Evolutionary conservation across 1,140 invertebrate species (phyloP).

Genomic region (Caenorhabditis inopinata): DNA sequence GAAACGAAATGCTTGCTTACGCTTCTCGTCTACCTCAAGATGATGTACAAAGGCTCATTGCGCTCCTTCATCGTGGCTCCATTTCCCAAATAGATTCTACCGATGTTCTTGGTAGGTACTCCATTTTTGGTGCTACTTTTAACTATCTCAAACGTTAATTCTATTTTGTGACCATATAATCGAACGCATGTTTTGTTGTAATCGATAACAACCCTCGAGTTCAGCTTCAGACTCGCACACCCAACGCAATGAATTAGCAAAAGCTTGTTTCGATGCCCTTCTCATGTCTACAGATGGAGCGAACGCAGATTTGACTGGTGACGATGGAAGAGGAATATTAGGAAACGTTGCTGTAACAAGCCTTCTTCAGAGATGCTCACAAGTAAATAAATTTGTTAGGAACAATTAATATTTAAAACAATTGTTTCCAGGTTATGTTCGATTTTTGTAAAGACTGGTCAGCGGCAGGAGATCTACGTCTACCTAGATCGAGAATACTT

Average conservation of each 20-base stretch:
- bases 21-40: slow-evolving; percentile 79
- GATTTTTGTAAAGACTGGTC: slow-evolving; percentile 32
- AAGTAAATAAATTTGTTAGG: background rate
- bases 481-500: slow-evolving; percentile 30
- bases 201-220: slow-evolving; percentile 39
- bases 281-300: slow-evolving; percentile 40
- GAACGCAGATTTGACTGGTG: slow-evolving; percentile 37
- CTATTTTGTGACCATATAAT: background rate
- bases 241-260: slow-evolving; percentile 61
- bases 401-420: background rate
- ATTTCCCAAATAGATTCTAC: slow-evolving; percentile 71
- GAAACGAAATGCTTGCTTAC: slow-evolving; percentile 82
- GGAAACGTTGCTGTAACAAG: slow-evolving; percentile 36
- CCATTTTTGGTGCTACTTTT: background rate
- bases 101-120: slow-evolving; percentile 60
- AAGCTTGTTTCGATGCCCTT: slow-evolving; percentile 65
- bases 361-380: slow-evolving; percentile 15
- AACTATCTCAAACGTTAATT: background rate
- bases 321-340: background rate
- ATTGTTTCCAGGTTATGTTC: slow-evolving; percentile 7
- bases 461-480: slow-evolving; percentile 32
- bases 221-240: slow-evolving; percentile 66
- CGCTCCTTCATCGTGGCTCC: slow-evolving; percentile 86
- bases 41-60: slow-evolving; percentile 82
- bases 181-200: slow-evolving; percentile 10